Conservation (phyloP, 2,888 invertebrate species). For the Campaea margaritaria region DNA sequence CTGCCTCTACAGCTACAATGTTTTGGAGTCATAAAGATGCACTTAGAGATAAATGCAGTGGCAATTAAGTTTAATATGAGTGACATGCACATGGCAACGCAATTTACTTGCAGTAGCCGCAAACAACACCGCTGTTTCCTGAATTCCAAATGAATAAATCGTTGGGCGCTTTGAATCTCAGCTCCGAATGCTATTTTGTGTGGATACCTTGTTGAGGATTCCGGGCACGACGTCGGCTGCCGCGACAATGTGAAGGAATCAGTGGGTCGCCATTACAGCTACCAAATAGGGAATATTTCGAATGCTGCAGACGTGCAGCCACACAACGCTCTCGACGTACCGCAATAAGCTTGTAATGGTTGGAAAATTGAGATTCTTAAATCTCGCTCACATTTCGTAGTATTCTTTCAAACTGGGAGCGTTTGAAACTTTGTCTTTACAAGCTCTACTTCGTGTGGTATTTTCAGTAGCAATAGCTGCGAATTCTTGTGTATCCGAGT, state of each 20-base stretch:
- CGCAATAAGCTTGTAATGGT: constrained; percentile 6
- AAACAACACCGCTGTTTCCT: background rate
- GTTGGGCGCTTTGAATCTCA: constrained; percentile 19
- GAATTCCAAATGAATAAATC: constrained; percentile 9
- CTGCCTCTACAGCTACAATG: too few species aligned
- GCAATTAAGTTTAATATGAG: too few species aligned
- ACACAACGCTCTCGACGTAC: constrained; percentile 1
- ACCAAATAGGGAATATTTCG: constrained; percentile 23
- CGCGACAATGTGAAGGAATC: constrained; percentile 24
- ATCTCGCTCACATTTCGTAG: background rate
- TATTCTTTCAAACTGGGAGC: background rate
- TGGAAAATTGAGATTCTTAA: constrained; percentile 2
- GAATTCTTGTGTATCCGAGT: too few species aligned
- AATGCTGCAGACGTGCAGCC: constrained; percentile 14
- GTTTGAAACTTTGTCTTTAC: background rate
- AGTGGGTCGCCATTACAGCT: constrained; percentile 19
- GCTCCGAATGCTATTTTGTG: constrained; percentile 15
- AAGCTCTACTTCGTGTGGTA: too few species aligned
- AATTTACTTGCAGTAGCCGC: background rate
- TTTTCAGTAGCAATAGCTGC: too few species aligned
- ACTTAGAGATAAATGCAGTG: too few species aligned
- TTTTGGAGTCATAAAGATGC: too few species aligned
- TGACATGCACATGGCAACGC: too few species aligned
- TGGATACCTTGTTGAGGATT: constrained; percentile 25
- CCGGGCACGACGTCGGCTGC: constrained; percentile 18